Conservation (phyloP, 2,797 vertebrate genomes). For the Argyrosomus regius region DNA sequence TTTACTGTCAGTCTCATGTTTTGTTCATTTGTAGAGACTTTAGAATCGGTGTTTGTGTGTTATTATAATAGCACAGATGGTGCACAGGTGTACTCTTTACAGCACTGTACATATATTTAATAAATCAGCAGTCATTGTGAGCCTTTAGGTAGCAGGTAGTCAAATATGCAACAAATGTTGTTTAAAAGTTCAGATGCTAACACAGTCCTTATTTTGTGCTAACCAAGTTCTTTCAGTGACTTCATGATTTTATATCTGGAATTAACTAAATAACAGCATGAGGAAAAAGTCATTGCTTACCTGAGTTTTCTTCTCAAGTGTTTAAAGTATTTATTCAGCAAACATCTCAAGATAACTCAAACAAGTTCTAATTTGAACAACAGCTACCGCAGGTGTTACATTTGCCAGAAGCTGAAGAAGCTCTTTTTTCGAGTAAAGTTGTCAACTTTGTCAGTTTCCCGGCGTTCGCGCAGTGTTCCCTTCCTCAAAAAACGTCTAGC, state of each 20-base stretch:
- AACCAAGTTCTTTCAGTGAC: too few species aligned
- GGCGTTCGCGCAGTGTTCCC: background rate
- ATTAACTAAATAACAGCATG: too few species aligned
- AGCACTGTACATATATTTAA: too few species aligned
- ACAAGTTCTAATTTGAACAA: background rate
- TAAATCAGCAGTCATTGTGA: background rate
- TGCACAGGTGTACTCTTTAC: background rate
- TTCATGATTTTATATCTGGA: too few species aligned
- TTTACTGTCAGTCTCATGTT: background rate
- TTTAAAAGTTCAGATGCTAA: too few species aligned
- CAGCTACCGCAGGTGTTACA: background rate
- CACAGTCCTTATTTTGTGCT: too few species aligned
- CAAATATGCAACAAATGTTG: too few species aligned
- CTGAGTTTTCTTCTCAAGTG: background rate
- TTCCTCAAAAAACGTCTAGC: background rate
- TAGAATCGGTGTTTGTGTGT: background rate
- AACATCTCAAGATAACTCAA: background rate
- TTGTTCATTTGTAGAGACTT: background rate
- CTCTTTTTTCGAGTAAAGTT: background rate
- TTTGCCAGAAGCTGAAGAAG: background rate
- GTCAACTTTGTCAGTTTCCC: slow-evolving; percentile 16
- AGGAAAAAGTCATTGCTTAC: background rate
- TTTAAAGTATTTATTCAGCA: slow-evolving; percentile 6
- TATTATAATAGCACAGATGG: background rate
- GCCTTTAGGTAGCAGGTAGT: background rate